Base-by-base conservation (phyloP, 2,113 vertebrate species). In the Erpornis zantholeuca region DNA sequence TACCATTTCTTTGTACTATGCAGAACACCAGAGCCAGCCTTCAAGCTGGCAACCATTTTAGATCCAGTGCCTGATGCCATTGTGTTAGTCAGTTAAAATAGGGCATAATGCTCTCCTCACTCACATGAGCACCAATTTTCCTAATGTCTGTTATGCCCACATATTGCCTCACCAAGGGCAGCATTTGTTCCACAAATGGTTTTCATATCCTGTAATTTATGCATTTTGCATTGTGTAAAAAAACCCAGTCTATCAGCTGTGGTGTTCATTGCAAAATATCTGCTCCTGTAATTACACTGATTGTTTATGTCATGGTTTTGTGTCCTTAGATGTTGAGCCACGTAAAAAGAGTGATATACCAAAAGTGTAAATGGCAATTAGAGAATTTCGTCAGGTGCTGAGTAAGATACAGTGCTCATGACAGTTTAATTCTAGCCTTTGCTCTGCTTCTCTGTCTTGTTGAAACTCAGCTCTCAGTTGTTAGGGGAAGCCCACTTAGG, bases 291-390 rank as follows among this genome's bases (percentile, higher is more conserved):
- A 94, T 96, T 96, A 86, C 36, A 5, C 54, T 28, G 60, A 42
- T 49, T 93, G 76, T 95, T 95, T 90, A 70, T 93, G 71, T 47
- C 9, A 2, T 3, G 13, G 57, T 70, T 47, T 88, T 19, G 52
- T 68, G 52, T 70, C 61, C 68, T 92, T 66, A 78, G 68, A 78
- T 2, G 1, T 19, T 90, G 71, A 93, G 59, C 52, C 10, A 53
- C 38, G 56, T 75, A 88, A 90, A 94, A 86, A 52, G 36, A 86
- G 75, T 83, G 82, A 78, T 94, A 78, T 88, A 83, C 77, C 80
- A 75, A 49, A 90, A 88, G 56, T 68, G 57, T 97, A 96, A 95
- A 96, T 75, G 94, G 61, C 77, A 96, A 95, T 96, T 97, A 96
- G 57, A 31, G 50, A 68, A 84, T 96, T 93, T 94, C 93, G 65